Percentiles rank a stretch among this genome's conserved stretches.
Conservation (phyloP, 2,113 vertebrate genomes). For the Oxyruncus cristatus region DNA sequence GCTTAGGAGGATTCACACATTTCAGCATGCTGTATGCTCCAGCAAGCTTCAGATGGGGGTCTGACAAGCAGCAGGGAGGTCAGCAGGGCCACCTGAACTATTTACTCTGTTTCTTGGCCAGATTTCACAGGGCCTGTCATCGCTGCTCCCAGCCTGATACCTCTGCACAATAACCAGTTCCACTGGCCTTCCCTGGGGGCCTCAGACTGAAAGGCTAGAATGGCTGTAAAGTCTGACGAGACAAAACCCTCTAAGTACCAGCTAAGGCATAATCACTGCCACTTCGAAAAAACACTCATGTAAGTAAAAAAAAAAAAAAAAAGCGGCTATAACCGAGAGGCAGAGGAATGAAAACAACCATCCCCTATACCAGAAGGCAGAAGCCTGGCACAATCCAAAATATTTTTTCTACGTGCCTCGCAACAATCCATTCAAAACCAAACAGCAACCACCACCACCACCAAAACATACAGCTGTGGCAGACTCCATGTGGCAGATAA, state of each 20-base stretch:
- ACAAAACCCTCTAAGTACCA: neutral
- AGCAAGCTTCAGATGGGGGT: neutral
- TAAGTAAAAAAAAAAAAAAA: neutral
- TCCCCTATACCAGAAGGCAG: neutral
- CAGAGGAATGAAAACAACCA: neutral
- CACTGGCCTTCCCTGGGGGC: neutral
- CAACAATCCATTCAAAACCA: neutral
- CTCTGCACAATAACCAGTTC: neutral
- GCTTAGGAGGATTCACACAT: neutral
- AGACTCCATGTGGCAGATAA: neutral
- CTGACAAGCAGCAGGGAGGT: neutral
- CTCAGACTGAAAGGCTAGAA: neutral
- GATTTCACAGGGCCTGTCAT: neutral
- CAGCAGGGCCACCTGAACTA: neutral
- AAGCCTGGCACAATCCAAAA: neutral
- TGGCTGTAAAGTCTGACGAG: neutral
- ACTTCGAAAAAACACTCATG: neutral
- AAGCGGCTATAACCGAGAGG: neutral
- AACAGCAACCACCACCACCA: neutral
- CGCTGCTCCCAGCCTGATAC: accelerated
- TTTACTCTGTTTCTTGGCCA: neutral
- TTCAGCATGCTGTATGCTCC: accelerated
- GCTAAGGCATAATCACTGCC: neutral
- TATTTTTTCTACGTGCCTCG: neutral
- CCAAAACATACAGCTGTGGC: neutral